Base-by-base conservation (phyloP, 2,113 vertebrate genomes). In the Rhynchomys soricoides region DNA sequence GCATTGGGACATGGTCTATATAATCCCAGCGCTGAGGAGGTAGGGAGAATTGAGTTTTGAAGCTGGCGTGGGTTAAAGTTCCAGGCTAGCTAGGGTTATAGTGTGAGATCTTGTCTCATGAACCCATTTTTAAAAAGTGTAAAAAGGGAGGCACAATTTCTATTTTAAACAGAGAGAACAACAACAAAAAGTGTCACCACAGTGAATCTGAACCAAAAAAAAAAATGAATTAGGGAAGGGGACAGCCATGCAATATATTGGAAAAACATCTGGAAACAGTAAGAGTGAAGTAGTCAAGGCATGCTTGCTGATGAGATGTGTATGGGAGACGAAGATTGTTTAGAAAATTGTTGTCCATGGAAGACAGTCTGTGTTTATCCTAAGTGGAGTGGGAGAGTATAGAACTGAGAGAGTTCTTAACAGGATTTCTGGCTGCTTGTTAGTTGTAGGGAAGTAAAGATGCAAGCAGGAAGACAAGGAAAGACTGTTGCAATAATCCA, bases 351-450 rank as follows among this genome's bases (percentile, higher is more conserved):
- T 50, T 82, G 78, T 15, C 11, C 3, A 3, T 50, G 57, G 57
- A 81, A 93, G 93, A 57, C 59, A 40, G 17, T 48, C 15, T 21
- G 19, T 7, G 29, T 87, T 93, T 92, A 90, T 86, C 90, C 52
- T 89, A 9, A 92, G 66, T 75, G 83, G 66, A 37, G 22, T 68
- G 66, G 50, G 40, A 86, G 57, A n/a, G 17, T 70, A 92, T 85
- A 79, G 90, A 96, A 29, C 26, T 70, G 82, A 57, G 66, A 86
- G 57, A 79, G 70, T 16, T 66, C 71, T 96, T 77, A 64, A 86
- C 22, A 75, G 50, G 22, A 78, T 87, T 29, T 31, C 37, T 94
- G 59, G 31, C 45, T 37, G 19, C 82, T 85, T 29, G 19, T 83
- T 95, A 75, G 37, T 59, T 92, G 64, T 52, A 85, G 62, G 79